Evolutionary conservation across 1,140 invertebrate species (phyloP).

Genomic region (Drosophila persimilis): DNA sequence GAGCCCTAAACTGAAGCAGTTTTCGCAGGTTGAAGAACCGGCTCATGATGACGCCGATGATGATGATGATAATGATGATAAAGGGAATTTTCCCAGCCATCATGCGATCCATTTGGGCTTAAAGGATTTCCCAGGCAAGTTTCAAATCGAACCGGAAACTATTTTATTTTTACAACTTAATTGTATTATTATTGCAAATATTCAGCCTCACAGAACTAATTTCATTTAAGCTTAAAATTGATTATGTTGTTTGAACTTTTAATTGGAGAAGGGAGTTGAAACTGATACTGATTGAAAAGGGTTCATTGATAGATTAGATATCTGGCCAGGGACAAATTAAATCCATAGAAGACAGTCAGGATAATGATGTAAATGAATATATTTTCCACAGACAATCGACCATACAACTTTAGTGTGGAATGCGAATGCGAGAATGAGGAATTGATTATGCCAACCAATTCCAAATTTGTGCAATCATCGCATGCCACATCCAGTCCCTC

Average conservation of each 20-base stretch:
- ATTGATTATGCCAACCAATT: too few relatives aligned
- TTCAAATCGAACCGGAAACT: constrained; percentile 14
- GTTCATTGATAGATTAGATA: too few relatives aligned
- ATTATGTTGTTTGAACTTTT: neutral
- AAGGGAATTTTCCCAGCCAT: neutral
- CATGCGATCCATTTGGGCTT: neutral
- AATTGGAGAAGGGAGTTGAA: too few relatives aligned
- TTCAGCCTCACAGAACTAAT: too few relatives aligned
- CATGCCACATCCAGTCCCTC: constrained; percentile 34
- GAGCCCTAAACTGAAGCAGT: constrained; percentile 11
- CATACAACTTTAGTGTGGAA: too few relatives aligned
- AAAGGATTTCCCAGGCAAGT: too few relatives aligned
- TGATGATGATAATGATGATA: constrained; percentile 29
- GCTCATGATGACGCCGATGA: constrained; percentile 23
- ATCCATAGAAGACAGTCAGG: too few relatives aligned
- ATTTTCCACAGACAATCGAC: too few relatives aligned
- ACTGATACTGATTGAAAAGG: too few relatives aligned
- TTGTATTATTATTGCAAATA: constrained; percentile 2
- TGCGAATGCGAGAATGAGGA: too few relatives aligned
- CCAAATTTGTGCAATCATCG: constrained; percentile 31
- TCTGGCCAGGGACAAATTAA: too few relatives aligned
- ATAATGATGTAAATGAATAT: too few relatives aligned
- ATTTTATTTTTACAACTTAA: constrained; percentile 6
- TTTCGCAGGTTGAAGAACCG: constrained; percentile 1
- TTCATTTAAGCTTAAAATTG: neutral